These are phyloP conservation scores for Ceratotherium simum DNA, from an alignment of 2,113 vertebrate species.

Conservation along the genomic window DNA sequence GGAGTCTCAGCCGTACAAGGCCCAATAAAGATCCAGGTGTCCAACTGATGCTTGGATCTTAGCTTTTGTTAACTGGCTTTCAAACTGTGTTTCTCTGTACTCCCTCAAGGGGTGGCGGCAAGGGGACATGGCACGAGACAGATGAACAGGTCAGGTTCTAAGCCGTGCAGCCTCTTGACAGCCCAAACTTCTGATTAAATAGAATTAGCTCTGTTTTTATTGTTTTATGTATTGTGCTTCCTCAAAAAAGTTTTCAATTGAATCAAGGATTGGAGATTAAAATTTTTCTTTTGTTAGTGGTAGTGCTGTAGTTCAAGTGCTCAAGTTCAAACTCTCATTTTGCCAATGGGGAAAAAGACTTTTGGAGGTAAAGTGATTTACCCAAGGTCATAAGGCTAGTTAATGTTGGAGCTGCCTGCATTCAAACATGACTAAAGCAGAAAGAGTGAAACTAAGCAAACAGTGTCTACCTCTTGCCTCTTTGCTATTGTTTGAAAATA, in stretches of 20 bases:
- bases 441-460: background rate
- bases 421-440: background rate
- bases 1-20: background rate
- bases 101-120: background rate
- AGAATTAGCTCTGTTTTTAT: slow-evolving; percentile 2
- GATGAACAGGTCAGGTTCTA: background rate
- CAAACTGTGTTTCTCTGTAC: background rate
- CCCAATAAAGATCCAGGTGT: background rate
- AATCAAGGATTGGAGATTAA: background rate
- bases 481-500: background rate
- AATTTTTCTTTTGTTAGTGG: slow-evolving; percentile 2
- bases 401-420: background rate
- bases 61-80: background rate
- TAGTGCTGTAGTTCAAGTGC: background rate
- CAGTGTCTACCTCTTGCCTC: background rate
- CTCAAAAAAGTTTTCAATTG: background rate
- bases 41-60: background rate
- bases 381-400: background rate
- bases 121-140: background rate
- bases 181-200: background rate
- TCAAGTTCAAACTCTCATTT: background rate
- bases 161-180: background rate
- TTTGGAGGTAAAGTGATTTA: background rate
- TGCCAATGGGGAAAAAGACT: background rate
- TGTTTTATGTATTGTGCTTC: background rate